A percentile compares a stretch with the other conserved stretches of the same genome.
Evolutionary conservation across 2,888 invertebrate genomes (phyloP).

Genomic region (Oligia latruncula): DNA sequence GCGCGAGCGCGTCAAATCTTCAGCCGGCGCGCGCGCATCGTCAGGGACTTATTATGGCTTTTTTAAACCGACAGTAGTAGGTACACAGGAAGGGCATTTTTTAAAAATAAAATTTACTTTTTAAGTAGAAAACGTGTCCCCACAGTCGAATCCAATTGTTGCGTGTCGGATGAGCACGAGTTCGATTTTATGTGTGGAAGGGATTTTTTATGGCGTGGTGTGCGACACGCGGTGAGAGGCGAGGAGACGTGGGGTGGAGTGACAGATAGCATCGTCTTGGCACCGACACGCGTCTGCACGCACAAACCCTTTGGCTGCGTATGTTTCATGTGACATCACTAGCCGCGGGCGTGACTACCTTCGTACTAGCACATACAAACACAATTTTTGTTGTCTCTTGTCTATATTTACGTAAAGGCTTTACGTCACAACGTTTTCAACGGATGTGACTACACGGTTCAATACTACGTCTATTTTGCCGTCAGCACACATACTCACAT

Average conservation of each 20-base stretch:
- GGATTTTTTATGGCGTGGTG: conserved; percentile 88
- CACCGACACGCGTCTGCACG: conserved; percentile 75
- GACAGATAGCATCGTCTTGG: conserved; percentile 75
- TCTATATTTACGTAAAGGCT: conserved; percentile 68
- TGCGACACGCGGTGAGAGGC: conserved; percentile 78
- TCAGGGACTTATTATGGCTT: conserved; percentile 86
- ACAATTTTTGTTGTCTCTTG: conserved; percentile 55
- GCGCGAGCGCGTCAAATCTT: conserved; percentile 90
- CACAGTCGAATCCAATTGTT: conserved; percentile 88
- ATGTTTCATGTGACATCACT: conserved; percentile 65
- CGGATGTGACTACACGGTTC: conserved; percentile 24
- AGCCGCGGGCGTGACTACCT: conserved; percentile 70
- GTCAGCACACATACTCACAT: background rate
- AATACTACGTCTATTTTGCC: conserved; percentile 20
- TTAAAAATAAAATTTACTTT: conserved; percentile 88
- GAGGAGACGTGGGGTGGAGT: conserved; percentile 66
- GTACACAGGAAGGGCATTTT: conserved; percentile 84
- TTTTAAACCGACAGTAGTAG: conserved; percentile 84
- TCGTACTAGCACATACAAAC: conserved; percentile 50
- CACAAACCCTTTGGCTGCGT: conserved; percentile 76
- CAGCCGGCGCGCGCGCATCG: conserved; percentile 88
- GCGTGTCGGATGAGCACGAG: conserved; percentile 90
- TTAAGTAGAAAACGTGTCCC: conserved; percentile 88
- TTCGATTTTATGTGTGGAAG: conserved; percentile 86
- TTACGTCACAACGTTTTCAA: conserved; percentile 58